Evolutionary conservation across 2,797 vertebrate genomes (phyloP).

Genomic region (Agapornis canus): DNA sequence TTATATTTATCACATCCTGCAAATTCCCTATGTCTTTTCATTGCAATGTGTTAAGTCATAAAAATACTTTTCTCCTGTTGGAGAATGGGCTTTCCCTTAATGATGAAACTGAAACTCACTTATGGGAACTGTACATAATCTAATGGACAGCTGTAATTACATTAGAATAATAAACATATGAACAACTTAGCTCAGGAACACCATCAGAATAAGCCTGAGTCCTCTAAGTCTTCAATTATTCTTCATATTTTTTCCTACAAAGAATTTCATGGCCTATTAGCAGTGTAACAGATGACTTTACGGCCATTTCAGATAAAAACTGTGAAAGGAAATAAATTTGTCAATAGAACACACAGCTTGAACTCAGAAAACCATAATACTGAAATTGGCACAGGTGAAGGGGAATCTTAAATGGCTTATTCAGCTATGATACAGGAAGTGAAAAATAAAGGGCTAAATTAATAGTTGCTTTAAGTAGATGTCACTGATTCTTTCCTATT

Average conservation of each 20-base stretch:
- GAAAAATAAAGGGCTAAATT: background rate
- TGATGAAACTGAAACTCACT: background rate
- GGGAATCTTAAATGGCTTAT: background rate
- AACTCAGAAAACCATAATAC: background rate
- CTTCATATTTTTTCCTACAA: background rate
- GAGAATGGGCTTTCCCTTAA: background rate
- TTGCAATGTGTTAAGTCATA: background rate
- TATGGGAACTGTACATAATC: background rate
- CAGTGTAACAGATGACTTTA: background rate
- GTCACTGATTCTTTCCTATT: background rate
- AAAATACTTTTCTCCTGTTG: background rate
- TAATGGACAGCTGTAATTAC: background rate
- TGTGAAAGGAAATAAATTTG: background rate
- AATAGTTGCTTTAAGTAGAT: background rate
- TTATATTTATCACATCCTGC: background rate
- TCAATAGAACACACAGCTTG: background rate
- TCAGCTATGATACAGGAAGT: background rate
- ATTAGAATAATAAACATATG: background rate
- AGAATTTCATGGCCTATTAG: background rate
- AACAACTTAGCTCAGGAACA: background rate
- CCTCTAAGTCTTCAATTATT: background rate
- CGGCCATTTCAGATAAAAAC: background rate
- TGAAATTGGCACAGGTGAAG: background rate
- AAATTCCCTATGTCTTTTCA: background rate
- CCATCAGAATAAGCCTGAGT: background rate